Base-by-base conservation (phyloP, 2,113 vertebrate species). In the Chrysemys picta region DNA sequence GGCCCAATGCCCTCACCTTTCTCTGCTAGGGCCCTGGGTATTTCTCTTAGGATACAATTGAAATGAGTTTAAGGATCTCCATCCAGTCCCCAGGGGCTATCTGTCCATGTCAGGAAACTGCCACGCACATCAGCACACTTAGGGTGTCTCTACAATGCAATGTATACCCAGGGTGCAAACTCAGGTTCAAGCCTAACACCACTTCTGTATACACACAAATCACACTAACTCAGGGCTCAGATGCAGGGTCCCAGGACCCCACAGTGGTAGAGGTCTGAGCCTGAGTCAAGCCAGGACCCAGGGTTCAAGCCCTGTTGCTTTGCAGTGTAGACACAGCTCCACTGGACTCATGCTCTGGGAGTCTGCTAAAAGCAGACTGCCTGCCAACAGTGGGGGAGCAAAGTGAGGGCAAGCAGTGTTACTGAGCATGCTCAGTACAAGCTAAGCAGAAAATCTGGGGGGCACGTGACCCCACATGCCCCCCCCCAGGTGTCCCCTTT, bases 51-150 rank as follows among this genome's bases (percentile, higher is more conserved):
- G 65, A 38, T 16, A 47, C 42, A 45, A 14, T 12, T 19, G 87
- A 75, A 52, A 29, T 4, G 85, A 86, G 79, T 21, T 83, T 3
- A 65, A 17, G 53, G 79, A 10, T 17, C 82, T 90, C 75, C 81
- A 56, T 22, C 29, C 0, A 0, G 29, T 2, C n/a, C 4, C 4
- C 35, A 3, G 45, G 9, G 50, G 8, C 0, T 38, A 38, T n/a
- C n/a, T 72, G n/a, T 72, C 65, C n/a, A 0, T 0, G 0, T 24
- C 50, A 50, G 79, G 75, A 78, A 47, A 49, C 8, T 2, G 50
- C 24, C 35, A 50, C 49, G 5, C 17, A 4, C 9, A 13, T 12
- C 35, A 1, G 59, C n/a, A 72, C 17, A 72, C n/a, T n/a, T 21
- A 38, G 65, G 19, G 19, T 38, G 9, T 21, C n/a, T 72, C n/a